These are phyloP conservation scores for Antitype chi DNA, from an alignment of 2,888 invertebrate species.

Conservation along the genomic window DNA sequence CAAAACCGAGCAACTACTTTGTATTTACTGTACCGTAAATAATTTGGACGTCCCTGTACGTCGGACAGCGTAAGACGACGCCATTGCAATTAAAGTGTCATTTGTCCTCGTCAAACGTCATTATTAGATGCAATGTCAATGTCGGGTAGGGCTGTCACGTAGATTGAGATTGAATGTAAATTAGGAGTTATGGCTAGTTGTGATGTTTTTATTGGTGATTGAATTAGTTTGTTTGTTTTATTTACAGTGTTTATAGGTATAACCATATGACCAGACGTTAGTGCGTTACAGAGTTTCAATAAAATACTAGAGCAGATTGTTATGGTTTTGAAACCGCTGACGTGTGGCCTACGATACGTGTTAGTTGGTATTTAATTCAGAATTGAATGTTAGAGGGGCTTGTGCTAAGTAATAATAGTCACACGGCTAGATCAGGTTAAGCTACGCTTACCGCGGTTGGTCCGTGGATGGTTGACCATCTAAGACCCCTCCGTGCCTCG, in stretches of 20 bases:
- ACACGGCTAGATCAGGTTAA: too few species aligned
- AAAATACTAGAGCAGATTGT: too few species aligned
- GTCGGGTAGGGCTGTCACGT: slow-evolving; percentile 65
- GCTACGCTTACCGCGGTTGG: too few species aligned
- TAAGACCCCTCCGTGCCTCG: too few species aligned
- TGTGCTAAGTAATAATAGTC: too few species aligned
- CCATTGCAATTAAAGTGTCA: slow-evolving; percentile 72
- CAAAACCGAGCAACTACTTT: background rate
- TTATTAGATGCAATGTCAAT: slow-evolving; percentile 73
- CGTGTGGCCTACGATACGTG: too few species aligned
- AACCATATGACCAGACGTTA: too few species aligned
- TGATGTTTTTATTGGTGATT: slow-evolving; percentile 25
- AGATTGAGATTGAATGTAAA: slow-evolving; percentile 9
- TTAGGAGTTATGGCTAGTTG: background rate
- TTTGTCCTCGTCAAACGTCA: slow-evolving; percentile 70
- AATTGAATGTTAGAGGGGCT: too few species aligned
- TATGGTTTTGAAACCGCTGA: too few species aligned
- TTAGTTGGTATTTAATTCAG: too few species aligned
- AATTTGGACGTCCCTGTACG: slow-evolving; percentile 31
- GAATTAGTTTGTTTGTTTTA: slow-evolving; percentile 13
- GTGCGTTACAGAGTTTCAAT: too few species aligned
- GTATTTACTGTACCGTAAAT: slow-evolving; percentile 16
- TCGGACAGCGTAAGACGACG: slow-evolving; percentile 48
- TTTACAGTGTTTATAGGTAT: background rate
- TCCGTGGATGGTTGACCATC: too few species aligned